Conservation (phyloP, 1,140 invertebrate species). For the Drosophila guanche region DNA sequence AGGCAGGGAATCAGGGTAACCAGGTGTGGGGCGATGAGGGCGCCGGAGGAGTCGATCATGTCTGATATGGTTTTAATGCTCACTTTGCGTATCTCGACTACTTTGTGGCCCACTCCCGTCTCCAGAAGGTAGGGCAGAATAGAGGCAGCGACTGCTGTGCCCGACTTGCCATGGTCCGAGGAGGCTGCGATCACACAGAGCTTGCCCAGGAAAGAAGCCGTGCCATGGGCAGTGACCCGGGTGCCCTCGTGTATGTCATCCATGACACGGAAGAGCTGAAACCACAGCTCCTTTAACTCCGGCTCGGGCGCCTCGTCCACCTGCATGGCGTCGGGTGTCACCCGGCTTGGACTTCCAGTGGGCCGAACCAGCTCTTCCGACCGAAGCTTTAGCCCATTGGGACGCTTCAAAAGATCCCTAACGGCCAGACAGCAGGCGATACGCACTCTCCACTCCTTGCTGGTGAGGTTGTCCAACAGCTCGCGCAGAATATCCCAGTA, state of each 20-base stretch:
- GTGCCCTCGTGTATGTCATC: constrained; percentile 97
- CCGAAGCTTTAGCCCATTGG: constrained; percentile 80
- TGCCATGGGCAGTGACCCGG: constrained; percentile 90
- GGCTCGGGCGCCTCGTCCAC: constrained; percentile 78
- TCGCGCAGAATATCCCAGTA: constrained; percentile 94
- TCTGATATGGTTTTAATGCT: constrained; percentile 93
- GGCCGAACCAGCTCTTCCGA: constrained; percentile 51
- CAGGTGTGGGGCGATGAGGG: constrained; percentile 91
- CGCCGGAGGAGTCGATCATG: constrained; percentile 91
- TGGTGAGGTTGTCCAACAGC: constrained; percentile 91
- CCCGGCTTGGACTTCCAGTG: constrained; percentile 5
- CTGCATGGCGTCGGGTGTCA: constrained; percentile 43
- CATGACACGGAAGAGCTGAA: constrained; percentile 93
- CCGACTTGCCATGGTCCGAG: constrained; percentile 90
- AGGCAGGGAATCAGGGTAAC: constrained; percentile 92
- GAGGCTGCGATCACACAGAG: constrained; percentile 91
- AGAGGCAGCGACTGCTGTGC: constrained; percentile 89
- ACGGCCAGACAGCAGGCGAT: constrained; percentile 95
- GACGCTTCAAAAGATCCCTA: constrained; percentile 89
- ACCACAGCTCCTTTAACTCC: constrained; percentile 90
- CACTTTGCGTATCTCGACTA: constrained; percentile 91
- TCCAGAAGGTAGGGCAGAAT: constrained; percentile 93
- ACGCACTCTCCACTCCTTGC: constrained; percentile 93
- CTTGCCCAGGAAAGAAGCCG: constrained; percentile 91
- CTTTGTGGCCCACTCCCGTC: constrained; percentile 90